Percentiles rank a stretch among this genome's conserved stretches.
Evolutionary conservation across 2,797 vertebrate genomes (phyloP).

Genomic region (Tauraco hartlaubi): DNA sequence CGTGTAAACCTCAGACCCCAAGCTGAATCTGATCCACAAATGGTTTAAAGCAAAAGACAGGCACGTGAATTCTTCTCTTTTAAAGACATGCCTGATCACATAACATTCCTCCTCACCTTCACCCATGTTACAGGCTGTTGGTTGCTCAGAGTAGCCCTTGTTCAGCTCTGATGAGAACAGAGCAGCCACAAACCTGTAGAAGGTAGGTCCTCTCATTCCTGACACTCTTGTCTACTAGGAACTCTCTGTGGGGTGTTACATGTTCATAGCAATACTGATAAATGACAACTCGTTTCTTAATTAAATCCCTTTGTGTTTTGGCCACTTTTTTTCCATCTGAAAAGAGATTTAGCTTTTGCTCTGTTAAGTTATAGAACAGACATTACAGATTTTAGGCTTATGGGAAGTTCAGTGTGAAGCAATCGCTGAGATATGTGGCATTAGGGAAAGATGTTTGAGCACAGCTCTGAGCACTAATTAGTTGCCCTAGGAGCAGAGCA

Average conservation of each 20-base stretch:
- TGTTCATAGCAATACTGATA: neutral
- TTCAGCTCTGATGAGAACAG: neutral
- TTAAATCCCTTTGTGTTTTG: neutral
- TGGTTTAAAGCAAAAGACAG: neutral
- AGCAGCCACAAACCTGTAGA: neutral
- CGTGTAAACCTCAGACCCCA: neutral
- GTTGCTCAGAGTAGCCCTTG: neutral
- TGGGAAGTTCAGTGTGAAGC: neutral
- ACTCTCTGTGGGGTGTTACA: neutral
- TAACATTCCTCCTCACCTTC: neutral
- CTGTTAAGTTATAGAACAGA: neutral
- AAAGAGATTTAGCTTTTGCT: slow-evolving; percentile 6
- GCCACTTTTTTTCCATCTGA: neutral
- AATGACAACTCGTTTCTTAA: neutral
- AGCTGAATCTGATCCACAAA: neutral
- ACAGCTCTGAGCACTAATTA: slow-evolving; percentile 15
- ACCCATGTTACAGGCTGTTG: neutral
- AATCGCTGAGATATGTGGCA: neutral
- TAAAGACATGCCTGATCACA: rapidly evolving
- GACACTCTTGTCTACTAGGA: neutral
- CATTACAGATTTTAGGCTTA: neutral
- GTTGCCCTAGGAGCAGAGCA: neutral
- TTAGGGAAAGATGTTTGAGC: neutral
- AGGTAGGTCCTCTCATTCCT: neutral
- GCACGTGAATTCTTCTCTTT: neutral